Evolutionary conservation across 2,797 vertebrate genomes (phyloP).

Genomic region (Astyanax mexicanus): DNA sequence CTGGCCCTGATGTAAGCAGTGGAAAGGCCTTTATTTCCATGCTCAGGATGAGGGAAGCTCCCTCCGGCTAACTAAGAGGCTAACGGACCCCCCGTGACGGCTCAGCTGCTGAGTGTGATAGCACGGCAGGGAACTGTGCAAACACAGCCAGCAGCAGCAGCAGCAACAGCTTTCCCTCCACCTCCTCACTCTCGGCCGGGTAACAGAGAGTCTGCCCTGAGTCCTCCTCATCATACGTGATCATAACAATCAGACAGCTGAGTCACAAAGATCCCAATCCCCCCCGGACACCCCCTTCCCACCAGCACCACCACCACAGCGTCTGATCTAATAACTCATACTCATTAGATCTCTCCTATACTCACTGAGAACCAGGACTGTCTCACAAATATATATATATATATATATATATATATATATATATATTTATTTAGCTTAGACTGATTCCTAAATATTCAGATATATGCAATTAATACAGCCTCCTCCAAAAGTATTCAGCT

Average conservation of each 20-base stretch:
- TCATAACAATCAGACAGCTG: conserved; percentile 27
- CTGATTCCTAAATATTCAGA: no score
- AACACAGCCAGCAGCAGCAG: conserved; percentile 19
- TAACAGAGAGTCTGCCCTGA: background rate
- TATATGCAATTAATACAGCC: no score
- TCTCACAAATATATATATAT: no score
- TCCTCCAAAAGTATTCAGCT: no score
- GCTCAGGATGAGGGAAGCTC: conserved; percentile 63
- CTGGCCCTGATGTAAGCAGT: background rate
- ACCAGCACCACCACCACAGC: background rate
- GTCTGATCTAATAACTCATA: background rate
- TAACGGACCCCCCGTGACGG: conserved; percentile 68
- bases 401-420: no score
- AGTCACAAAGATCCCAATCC: conserved; percentile 1
- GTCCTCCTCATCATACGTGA: conserved; percentile 9
- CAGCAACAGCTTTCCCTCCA: conserved; percentile 1
- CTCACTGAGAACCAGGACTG: background rate
- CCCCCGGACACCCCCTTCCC: background rate
- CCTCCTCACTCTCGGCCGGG: background rate
- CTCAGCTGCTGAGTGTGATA: conserved; percentile 69
- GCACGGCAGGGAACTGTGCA: conserved; percentile 52
- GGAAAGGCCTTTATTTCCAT: conserved; percentile 34
- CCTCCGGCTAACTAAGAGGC: conserved; percentile 65
- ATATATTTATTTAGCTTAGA: no score
- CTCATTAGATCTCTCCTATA: background rate